Conservation (phyloP, 2,888 invertebrate genomes). For the Trichacis sp. region DNA sequence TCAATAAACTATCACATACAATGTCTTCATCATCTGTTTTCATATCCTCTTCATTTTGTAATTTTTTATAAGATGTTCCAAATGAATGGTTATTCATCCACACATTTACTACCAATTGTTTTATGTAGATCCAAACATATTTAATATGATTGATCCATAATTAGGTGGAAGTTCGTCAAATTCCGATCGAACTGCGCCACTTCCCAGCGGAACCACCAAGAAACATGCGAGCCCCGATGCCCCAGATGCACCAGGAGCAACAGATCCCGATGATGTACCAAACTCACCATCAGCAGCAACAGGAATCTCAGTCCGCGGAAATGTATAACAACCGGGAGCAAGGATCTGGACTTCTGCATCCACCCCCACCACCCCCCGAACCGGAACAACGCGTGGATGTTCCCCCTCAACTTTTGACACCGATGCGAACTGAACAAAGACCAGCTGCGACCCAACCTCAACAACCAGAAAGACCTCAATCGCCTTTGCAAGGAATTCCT, state of each 20-base stretch:
- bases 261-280: conserved; percentile 52
- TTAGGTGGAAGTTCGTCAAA: conserved; percentile 67
- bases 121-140: too few species aligned
- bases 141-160: too few species aligned
- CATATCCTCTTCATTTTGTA: too few species aligned
- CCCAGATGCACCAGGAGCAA: conserved; percentile 53
- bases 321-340: conserved; percentile 46
- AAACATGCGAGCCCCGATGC: conserved; percentile 70
- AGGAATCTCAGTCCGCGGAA: conserved; percentile 59
- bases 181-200: conserved; percentile 70
- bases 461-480: conserved; percentile 56
- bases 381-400: conserved; percentile 50
- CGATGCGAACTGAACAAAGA: too few species aligned
- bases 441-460: conserved; percentile 42
- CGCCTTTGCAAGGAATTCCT: conserved; percentile 65
- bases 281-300: conserved; percentile 4
- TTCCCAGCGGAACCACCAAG: conserved; percentile 72
- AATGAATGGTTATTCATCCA: too few species aligned
- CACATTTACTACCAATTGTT: too few species aligned
- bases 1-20: too few species aligned
- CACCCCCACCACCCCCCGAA: conserved; percentile 49
- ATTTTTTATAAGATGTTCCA: too few species aligned
- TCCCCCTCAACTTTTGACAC: conserved; percentile 54
- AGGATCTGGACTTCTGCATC: conserved; percentile 57
- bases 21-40: conserved; percentile 15